These are phyloP conservation scores for Drosophila albomicans DNA, from an alignment of 1,140 invertebrate species.

Conservation along the genomic window DNA sequence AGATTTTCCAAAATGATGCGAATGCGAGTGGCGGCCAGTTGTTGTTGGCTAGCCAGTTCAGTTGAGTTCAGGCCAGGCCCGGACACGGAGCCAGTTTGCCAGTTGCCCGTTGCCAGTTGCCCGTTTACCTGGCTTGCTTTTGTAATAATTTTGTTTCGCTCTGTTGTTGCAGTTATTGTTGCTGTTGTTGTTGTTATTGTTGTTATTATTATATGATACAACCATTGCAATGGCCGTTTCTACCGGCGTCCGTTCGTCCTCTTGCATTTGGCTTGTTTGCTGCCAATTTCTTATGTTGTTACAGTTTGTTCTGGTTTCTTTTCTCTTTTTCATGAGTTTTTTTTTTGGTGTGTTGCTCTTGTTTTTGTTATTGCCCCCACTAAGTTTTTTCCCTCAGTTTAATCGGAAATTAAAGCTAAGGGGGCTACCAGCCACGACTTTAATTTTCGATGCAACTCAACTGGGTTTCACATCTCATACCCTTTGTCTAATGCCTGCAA, in stretches of 20 bases:
- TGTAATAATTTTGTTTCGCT: constrained; percentile 73
- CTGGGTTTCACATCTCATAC: constrained; percentile 33
- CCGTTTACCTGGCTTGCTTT: constrained; percentile 52
- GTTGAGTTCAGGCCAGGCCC: neutral
- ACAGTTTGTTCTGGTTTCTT: constrained; percentile 74
- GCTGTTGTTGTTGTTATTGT: constrained; percentile 39
- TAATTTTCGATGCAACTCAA: constrained; percentile 73
- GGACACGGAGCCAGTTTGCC: constrained; percentile 51
- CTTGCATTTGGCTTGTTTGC: constrained; percentile 63
- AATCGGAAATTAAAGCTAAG: constrained; percentile 83
- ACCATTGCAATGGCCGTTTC: constrained; percentile 74
- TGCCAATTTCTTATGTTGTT: constrained; percentile 77
- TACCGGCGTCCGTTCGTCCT: constrained; percentile 1
- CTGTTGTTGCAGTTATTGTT: constrained; percentile 41
- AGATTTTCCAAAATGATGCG: constrained; percentile 85
- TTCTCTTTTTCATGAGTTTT: constrained; percentile 34
- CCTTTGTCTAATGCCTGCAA: constrained; percentile 64
- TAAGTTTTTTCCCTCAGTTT: constrained; percentile 62
- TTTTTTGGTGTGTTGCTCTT: constrained; percentile 50
- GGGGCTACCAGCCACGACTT: constrained; percentile 75
- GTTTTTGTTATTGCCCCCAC: constrained; percentile 47
- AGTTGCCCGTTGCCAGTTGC: constrained; percentile 38
- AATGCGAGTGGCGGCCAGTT: constrained; percentile 53
- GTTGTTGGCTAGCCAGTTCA: constrained; percentile 21
- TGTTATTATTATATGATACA: constrained; percentile 82